Conservation (phyloP, 2,797 vertebrate species). For the Danio albolineatus region DNA sequence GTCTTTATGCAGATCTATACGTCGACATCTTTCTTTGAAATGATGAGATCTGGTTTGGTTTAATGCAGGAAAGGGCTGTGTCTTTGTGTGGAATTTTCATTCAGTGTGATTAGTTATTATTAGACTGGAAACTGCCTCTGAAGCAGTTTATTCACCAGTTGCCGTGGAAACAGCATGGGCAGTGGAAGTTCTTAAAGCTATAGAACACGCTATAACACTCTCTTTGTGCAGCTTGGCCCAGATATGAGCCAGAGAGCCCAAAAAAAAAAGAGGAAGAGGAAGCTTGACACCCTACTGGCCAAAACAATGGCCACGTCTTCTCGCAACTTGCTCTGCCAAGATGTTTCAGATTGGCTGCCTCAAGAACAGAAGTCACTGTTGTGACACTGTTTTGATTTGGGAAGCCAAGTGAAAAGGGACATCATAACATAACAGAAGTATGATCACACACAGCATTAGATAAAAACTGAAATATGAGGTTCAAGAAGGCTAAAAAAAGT, state of each 20-base stretch:
- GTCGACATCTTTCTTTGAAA: conserved; percentile 51
- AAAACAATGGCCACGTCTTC: conserved; percentile 36
- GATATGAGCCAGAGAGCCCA: conserved; percentile 51
- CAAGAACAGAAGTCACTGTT: conserved; percentile 16
- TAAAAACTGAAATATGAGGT: not conserved
- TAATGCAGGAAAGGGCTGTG: conserved; percentile 62
- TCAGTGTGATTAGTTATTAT: conserved; percentile 90
- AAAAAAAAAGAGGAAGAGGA: conserved; percentile 35
- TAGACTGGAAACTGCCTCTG: conserved; percentile 85
- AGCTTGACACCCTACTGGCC: conserved; percentile 31
- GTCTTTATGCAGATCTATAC: not conserved
- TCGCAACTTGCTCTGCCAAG: conserved; percentile 19
- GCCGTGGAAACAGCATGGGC: conserved; percentile 90
- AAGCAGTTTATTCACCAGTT: conserved; percentile 91
- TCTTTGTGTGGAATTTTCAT: conserved; percentile 78
- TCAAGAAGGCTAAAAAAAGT: not conserved
- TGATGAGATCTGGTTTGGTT: conserved; percentile 57
- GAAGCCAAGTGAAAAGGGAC: conserved; percentile 4
- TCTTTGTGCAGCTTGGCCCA: conserved; percentile 66
- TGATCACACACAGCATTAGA: not conserved
- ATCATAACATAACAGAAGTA: conserved; percentile 11
- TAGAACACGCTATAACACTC: conserved; percentile 64
- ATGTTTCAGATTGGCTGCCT: conserved; percentile 28
- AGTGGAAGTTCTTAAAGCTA: conserved; percentile 83
- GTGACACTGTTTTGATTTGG: conserved; percentile 29